Conservation (phyloP, 2,888 invertebrate genomes). For the Ectemnius cavifrons region DNA sequence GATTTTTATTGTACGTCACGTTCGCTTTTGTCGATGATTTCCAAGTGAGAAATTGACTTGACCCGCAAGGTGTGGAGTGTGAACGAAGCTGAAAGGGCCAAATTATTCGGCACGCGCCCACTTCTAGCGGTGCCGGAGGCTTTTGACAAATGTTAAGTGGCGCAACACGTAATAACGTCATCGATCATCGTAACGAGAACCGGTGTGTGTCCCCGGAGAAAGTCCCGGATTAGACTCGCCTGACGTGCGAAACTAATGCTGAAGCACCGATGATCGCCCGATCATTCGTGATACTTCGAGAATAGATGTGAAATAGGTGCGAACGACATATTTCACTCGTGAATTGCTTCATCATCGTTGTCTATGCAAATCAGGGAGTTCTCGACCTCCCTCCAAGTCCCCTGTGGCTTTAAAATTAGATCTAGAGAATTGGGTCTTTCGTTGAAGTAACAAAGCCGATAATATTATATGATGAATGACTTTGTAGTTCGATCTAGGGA, state of each 20-base stretch:
- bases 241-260: neutral
- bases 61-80: neutral
- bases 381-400: too few relatives aligned
- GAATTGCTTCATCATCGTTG: neutral
- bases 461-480: too few relatives aligned
- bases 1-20: neutral
- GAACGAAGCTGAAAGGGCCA: neutral
- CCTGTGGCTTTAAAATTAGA: too few relatives aligned
- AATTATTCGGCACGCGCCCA: neutral
- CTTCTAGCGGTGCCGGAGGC: constrained; percentile 2
- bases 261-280: neutral
- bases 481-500: too few relatives aligned
- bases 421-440: too few relatives aligned
- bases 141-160: constrained; percentile 21
- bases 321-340: neutral
- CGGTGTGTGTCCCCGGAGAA: constrained; percentile 10
- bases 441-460: too few relatives aligned
- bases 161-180: constrained; percentile 16
- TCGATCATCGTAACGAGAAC: constrained; percentile 19
- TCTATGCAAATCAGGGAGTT: neutral
- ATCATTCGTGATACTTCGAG: neutral
- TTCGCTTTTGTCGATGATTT: too few relatives aligned
- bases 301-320: too few relatives aligned
- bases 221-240: neutral
- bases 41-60: neutral